A percentile compares a stretch with the other conserved stretches of the same genome.
phyloP scores from a whole-genome alignment of 2,113 vertebrate genomes.

The Amia ocellicauda region DNA sequence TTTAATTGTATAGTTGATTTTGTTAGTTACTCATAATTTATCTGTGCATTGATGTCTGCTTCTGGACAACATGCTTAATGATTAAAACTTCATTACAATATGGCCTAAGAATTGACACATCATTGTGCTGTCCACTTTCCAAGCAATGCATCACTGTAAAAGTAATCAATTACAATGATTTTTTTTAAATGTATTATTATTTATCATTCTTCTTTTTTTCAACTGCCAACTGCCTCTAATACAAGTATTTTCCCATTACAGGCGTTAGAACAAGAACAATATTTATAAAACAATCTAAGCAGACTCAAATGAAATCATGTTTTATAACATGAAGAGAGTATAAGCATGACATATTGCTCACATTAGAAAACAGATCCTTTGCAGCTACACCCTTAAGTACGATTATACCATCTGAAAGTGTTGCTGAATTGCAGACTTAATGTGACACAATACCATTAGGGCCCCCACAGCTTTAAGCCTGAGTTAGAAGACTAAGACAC shows the following conservation, averaged over 20 bases:
- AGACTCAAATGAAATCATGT: conserved; percentile 14
- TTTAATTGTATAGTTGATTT: no score
- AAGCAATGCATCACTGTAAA: conserved; percentile 24
- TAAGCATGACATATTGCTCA: no score
- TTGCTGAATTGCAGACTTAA: no score
- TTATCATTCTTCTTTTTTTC: conserved; percentile 2
- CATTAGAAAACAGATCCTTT: no score
- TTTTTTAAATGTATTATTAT: neutral
- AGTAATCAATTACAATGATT: conserved; percentile 21
- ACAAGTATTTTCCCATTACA: neutral
- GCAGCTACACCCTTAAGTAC: no score
- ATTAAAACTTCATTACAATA: no score
- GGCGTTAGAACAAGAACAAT: conserved; percentile 10
- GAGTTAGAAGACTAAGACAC: conserved; percentile 16
- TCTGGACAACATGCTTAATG: no score
- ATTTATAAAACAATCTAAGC: conserved; percentile 15
- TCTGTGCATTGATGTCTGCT: no score
- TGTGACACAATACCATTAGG: conserved; percentile 31
- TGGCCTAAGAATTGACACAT: conserved; percentile 37
- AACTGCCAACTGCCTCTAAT: neutral
- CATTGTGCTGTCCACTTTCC: conserved; percentile 31
- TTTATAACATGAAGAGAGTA: no score
- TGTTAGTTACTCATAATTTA: no score
- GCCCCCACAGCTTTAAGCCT: conserved; percentile 29
- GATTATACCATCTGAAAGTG: no score